Conservation (phyloP, 2,888 invertebrate species). For the Hecatera dysodea region DNA sequence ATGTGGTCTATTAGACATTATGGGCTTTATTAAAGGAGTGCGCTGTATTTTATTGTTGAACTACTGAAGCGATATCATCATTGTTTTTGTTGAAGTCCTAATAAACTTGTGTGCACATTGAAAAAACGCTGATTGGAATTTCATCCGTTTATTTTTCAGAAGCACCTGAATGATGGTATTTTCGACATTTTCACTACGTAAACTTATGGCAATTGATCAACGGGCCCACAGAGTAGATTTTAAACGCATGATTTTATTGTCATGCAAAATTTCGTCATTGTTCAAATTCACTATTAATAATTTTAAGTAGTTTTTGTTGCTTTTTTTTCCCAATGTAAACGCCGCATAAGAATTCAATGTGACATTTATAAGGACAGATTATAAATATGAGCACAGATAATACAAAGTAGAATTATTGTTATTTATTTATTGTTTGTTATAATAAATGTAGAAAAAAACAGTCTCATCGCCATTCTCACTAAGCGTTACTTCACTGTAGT, state of each 20-base stretch:
- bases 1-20: constrained; percentile 82
- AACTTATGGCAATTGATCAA: neutral
- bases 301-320: neutral
- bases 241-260: neutral
- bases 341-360: constrained; percentile 22
- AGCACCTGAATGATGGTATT: neutral
- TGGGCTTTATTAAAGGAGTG: constrained; percentile 27
- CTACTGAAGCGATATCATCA: constrained; percentile 60
- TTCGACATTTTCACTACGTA: neutral
- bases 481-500: too few species aligned
- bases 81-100: constrained; percentile 61
- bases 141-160: neutral
- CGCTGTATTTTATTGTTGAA: constrained; percentile 48
- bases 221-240: neutral
- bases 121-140: neutral
- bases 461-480: too few species aligned
- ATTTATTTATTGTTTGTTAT: too few species aligned
- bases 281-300: neutral
- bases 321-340: too few species aligned
- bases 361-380: constrained; percentile 43
- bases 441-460: too few species aligned
- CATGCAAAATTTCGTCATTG: neutral
- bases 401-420: neutral
- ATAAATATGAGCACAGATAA: constrained; percentile 34
- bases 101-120: constrained; percentile 43